These are phyloP conservation scores for Scaptomyza pallida DNA, from an alignment of 1,140 invertebrate species.

Conservation along the genomic window DNA sequence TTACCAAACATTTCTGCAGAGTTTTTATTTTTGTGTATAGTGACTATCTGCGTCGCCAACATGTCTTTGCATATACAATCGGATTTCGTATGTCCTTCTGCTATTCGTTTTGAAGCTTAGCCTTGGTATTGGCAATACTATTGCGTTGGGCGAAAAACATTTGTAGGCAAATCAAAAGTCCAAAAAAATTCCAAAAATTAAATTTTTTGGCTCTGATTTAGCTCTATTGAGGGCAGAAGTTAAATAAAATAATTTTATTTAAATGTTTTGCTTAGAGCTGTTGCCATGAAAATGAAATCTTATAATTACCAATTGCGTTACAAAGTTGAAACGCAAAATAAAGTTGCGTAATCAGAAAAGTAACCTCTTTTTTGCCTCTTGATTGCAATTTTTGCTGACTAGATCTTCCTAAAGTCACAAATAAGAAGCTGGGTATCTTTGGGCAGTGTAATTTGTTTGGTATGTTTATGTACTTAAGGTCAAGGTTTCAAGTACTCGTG, in stretches of 20 bases:
- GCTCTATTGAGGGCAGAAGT: not conserved
- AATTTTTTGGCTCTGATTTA: slow-evolving; percentile 1
- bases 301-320: slow-evolving; percentile 25
- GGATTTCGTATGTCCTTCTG: not conserved
- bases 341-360: slow-evolving; percentile 24
- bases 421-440: not conserved
- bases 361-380: not conserved
- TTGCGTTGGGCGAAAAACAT: slow-evolving; percentile 7
- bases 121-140: slow-evolving; percentile 29
- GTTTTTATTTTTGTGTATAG: slow-evolving; percentile 5
- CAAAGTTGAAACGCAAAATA: not conserved
- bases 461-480: slow-evolving; percentile 30
- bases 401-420: not conserved
- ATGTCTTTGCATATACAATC: slow-evolving; percentile 18
- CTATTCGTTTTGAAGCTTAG: not conserved
- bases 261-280: slow-evolving; percentile 20
- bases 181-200: slow-evolving; percentile 49
- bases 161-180: not conserved
- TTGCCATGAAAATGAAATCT: slow-evolving; percentile 13
- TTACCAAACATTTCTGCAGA: slow-evolving; percentile 31
- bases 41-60: slow-evolving; percentile 13
- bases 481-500: slow-evolving; percentile 43
- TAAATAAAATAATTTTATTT: too few species aligned
- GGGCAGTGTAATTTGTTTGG: too few species aligned
- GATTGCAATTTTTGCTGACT: too few species aligned